Evolutionary conservation across 2,113 vertebrate genomes (phyloP).

Genomic region (Morone chrysops): DNA sequence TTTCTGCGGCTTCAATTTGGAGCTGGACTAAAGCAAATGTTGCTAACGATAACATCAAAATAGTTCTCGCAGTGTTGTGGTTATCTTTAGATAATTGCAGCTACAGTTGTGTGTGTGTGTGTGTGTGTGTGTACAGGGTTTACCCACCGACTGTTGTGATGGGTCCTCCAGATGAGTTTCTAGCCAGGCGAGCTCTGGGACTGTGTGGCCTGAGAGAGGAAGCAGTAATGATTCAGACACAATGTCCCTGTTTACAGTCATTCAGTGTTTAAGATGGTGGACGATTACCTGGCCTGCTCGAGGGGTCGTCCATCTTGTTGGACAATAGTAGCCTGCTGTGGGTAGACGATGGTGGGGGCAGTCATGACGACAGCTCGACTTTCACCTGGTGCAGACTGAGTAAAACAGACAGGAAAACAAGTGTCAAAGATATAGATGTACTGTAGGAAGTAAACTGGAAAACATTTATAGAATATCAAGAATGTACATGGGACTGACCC

Average conservation of each 20-base stretch:
- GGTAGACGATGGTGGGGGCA: conserved; percentile 90
- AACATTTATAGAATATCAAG: neutral
- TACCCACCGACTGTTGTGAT: conserved; percentile 93
- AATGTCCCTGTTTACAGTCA: conserved; percentile 14
- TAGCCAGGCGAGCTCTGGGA: conserved; percentile 87
- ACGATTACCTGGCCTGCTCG: conserved; percentile 78
- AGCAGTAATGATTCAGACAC: conserved; percentile 9
- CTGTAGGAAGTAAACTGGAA: neutral
- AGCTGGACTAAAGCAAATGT: conserved; percentile 1
- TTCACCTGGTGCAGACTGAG: conserved; percentile 80
- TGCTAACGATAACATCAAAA: conserved; percentile 19
- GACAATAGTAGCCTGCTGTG: conserved; percentile 81
- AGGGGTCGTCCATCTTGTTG: conserved; percentile 82
- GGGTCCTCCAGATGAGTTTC: conserved; percentile 82
- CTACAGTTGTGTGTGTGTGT: neutral
- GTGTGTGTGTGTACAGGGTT: conserved; percentile 14
- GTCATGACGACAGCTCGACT: conserved; percentile 80
- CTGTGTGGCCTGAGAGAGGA: conserved; percentile 86
- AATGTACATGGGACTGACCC: neutral
- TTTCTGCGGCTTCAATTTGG: neutral
- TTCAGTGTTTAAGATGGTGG: conserved; percentile 1
- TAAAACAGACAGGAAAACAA: conserved; percentile 37
- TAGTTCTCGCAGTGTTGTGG: conserved; percentile 32
- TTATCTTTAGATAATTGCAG: conserved; percentile 38
- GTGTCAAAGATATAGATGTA: neutral